Base-by-base conservation (phyloP, 2,888 invertebrate genomes). In the Eucera pruinosa region DNA sequence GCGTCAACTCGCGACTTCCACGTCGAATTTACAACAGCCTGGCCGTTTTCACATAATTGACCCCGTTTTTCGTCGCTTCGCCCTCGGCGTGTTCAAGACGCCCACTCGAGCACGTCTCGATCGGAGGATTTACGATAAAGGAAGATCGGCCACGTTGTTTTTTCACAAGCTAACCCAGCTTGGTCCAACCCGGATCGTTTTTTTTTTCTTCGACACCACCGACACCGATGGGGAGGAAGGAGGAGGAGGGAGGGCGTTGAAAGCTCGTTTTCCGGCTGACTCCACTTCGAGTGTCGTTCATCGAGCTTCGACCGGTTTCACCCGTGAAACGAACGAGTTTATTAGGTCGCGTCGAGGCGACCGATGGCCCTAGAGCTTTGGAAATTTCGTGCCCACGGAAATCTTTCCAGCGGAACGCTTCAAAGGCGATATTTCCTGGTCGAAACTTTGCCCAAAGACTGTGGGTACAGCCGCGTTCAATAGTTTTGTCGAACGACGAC, bases 1-100 rank as follows among this genome's bases (percentile, higher is more conserved):
- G 85, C 89, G 89, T 89, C 87, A 89, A 88, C 84, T 83, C 80
- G 62, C 50, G 78, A 87, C 78, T 85, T 86, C 80, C 78, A 62
- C 80, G 65, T 81, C 77, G 81, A 84, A 85, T 87, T 83, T 83
- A 80, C 85, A 78, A 81, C 80, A 45, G 39, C 48, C 64, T 52
- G 55, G 76, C 82, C 72, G 76, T 73, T 83, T 84, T 84, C 74
- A 60, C 79, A 65, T 85, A 86, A 86, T 88, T 88, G 88, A 88
- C 87, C 82, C 65, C 77, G 70, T 87, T 85, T 80, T 60, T 47
- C 65, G 41, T 45, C 33, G 67, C 50, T 45, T 43, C 61, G 55
- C 55, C 30, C 33, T 50, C 45, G 27, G 61, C 36, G 36, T 9
- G 9, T 13, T 48, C 52, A 55, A 69, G 81, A 77, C 57, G 66